These are phyloP conservation scores for Amphiprion ocellaris DNA, from an alignment of 2,113 vertebrate species.

Conservation along the genomic window DNA sequence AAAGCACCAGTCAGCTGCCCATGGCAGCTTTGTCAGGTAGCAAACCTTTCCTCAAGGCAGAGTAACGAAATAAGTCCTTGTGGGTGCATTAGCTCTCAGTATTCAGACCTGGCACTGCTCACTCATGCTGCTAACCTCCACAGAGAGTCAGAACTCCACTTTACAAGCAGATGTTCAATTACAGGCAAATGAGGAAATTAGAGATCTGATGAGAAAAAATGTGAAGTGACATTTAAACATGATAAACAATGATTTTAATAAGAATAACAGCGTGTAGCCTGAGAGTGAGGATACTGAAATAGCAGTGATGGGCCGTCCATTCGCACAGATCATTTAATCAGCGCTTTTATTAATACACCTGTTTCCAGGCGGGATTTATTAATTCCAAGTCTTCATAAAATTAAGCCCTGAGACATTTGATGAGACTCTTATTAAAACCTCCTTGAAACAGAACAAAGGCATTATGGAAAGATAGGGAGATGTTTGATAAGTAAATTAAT, in stretches of 20 bases:
- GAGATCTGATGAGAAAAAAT: constrained; percentile 68
- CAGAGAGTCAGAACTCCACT: constrained; percentile 67
- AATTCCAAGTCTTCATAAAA: constrained; percentile 59
- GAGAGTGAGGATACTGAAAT: constrained; percentile 25
- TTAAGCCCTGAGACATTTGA: constrained; percentile 53
- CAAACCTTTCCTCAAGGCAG: constrained; percentile 61
- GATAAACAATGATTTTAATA: constrained; percentile 75
- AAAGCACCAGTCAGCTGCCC: constrained; percentile 69
- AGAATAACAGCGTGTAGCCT: constrained; percentile 50
- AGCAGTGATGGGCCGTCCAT: constrained; percentile 27
- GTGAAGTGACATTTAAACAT: constrained; percentile 78
- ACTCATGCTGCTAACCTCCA: constrained; percentile 47
- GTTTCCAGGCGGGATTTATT: constrained; percentile 61
- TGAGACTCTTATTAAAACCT: constrained; percentile 64
- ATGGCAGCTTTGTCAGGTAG: constrained; percentile 47
- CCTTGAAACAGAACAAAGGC: constrained; percentile 51
- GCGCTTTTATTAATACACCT: constrained; percentile 76
- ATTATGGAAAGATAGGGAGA: constrained; percentile 34
- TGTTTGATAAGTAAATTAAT: constrained; percentile 62
- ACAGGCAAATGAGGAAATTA: constrained; percentile 76
- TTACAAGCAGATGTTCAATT: constrained; percentile 83
- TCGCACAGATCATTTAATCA: constrained; percentile 67
- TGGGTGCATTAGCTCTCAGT: constrained; percentile 58
- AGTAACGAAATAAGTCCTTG: constrained; percentile 70
- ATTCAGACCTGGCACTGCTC: constrained; percentile 44